Conservation (phyloP, 2,888 invertebrate genomes). For the Portevinia maculata region DNA sequence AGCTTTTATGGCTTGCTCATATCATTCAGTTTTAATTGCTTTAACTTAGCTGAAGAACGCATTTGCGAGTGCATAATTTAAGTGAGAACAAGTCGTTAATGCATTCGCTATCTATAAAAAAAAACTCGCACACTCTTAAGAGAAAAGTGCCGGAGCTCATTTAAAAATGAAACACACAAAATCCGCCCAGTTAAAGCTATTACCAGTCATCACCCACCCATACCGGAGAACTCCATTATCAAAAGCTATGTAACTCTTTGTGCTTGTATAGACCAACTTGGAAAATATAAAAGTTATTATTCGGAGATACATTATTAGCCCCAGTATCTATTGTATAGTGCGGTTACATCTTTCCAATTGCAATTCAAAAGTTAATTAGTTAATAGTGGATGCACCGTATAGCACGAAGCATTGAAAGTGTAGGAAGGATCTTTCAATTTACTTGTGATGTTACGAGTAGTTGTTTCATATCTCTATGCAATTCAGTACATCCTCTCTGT, state of each 20-base stretch:
- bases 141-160: no score
- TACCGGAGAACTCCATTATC: no score
- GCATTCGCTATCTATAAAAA: no score
- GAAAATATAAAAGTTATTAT: not conserved
- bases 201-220: no score
- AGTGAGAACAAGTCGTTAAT: no score
- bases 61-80: no score
- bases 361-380: conserved; percentile 1
- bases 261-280: not conserved
- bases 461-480: conserved; percentile 2
- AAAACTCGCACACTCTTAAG: not conserved
- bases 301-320: not conserved
- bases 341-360: not conserved
- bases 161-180: no score
- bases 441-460: not conserved
- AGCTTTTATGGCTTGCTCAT: no score
- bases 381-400: not conserved
- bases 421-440: not conserved
- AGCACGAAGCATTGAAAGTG: not conserved
- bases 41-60: no score
- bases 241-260: no score
- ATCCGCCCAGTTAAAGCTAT: no score
- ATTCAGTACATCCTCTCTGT: not conserved
- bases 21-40: no score
- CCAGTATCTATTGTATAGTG: not conserved